phyloP scores from a whole-genome alignment of 1,140 invertebrate species.

The Drosophila gunungcola region DNA sequence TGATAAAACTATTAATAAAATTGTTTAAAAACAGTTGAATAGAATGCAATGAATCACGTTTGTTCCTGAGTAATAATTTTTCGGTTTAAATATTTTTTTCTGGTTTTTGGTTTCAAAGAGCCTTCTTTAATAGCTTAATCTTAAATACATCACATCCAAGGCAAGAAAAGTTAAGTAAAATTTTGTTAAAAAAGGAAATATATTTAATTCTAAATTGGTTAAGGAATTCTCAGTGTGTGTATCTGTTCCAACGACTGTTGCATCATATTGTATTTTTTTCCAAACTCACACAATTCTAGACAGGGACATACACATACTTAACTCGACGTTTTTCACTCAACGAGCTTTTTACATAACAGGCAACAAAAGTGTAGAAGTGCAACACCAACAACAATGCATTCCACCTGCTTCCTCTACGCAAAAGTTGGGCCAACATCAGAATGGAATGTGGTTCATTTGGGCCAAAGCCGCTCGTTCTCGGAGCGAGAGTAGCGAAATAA shows the following conservation, averaged over 20 bases:
- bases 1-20: too few species aligned
- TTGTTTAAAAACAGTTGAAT: too few species aligned
- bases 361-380: constrained; percentile 78
- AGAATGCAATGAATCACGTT: too few species aligned
- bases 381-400: constrained; percentile 73
- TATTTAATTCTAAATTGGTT: too few species aligned
- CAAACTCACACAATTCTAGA: constrained; percentile 3
- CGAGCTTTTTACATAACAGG: constrained; percentile 75
- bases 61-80: too few species aligned
- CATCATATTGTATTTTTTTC: constrained; percentile 55
- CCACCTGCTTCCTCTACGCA: constrained; percentile 56
- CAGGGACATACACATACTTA: constrained; percentile 72
- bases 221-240: constrained; percentile 4
- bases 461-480: constrained; percentile 34
- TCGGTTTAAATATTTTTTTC: too few species aligned
- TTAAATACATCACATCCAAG: too few species aligned
- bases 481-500: constrained; percentile 73
- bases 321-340: constrained; percentile 82
- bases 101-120: too few species aligned
- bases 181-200: too few species aligned
- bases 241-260: constrained; percentile 39
- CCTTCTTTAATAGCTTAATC: too few species aligned
- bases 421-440: constrained; percentile 69
- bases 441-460: constrained; percentile 78
- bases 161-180: too few species aligned